Conservation (phyloP, 2,888 invertebrate species). For the Plagodis dolabraria region DNA sequence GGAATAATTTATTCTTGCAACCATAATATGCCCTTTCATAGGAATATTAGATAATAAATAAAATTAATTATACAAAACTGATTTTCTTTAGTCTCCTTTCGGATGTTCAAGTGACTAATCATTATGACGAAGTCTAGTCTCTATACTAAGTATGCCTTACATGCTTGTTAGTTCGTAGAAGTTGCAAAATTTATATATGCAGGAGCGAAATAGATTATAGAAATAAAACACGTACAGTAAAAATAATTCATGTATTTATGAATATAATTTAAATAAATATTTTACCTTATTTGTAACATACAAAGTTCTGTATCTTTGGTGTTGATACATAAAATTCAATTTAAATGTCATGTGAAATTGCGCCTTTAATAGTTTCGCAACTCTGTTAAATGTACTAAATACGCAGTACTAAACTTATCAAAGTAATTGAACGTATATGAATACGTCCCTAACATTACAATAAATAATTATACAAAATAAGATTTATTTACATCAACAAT, state of each 20-base stretch:
- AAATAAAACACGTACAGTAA: constrained; percentile 34
- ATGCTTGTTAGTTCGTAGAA: too few species aligned
- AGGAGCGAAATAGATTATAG: too few species aligned
- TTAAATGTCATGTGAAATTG: constrained; percentile 5
- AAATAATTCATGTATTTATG: constrained; percentile 38
- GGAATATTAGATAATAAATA: constrained; percentile 83
- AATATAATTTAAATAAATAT: constrained; percentile 21
- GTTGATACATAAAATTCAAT: constrained; percentile 30
- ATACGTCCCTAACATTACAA: too few species aligned
- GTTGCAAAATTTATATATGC: too few species aligned
- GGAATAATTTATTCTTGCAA: constrained; percentile 79
- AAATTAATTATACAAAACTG: constrained; percentile 73
- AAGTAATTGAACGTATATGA: too few species aligned
- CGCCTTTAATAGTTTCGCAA: neutral
- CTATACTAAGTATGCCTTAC: too few species aligned
- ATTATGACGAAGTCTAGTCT: too few species aligned
- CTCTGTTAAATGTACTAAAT: too few species aligned
- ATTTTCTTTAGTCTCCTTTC: constrained; percentile 35
- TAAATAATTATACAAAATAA: too few species aligned
- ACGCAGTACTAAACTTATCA: too few species aligned
- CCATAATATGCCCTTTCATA: constrained; percentile 82
- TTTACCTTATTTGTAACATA: constrained; percentile 18
- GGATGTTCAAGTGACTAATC: neutral
- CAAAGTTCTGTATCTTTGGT: constrained; percentile 41
- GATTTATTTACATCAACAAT: too few species aligned